Base-by-base conservation (phyloP, 2,797 vertebrate genomes). In the Petrocephalus schoutedeni region DNA sequence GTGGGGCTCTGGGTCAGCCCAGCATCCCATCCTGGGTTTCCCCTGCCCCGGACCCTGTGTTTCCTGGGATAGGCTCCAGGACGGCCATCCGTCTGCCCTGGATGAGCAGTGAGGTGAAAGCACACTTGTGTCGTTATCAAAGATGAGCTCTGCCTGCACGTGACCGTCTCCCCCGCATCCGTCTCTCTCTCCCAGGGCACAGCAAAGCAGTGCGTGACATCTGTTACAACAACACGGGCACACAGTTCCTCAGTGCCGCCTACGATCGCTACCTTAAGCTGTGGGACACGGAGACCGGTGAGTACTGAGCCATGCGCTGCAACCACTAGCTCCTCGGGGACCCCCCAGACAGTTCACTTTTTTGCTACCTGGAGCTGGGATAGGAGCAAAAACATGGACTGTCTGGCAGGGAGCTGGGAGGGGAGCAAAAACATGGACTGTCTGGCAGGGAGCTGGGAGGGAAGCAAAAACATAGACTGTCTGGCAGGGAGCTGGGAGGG, bases 271-370 rank as follows among this genome's bases (percentile, higher is more conserved):
- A 98, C 90, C 96, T 99, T 16, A 99, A 99, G 91, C 97, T 99
- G 82, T 99, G 98, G 98, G 98, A 99, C 93, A 94, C 98, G 0
- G 98, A 99, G 93, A 99, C 98, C 93, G 98, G 98, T 99, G 93
- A 41, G 94, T 89, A 28, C 36, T 85, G 51, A 28, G 53, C 83
- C 54, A 3, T 57, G 21, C 10, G 8, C 28, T 54, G 51, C 21
- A 4, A 32, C 5, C 16, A 2, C 16, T 23, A 28, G 19, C 5
- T 9, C 64, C 64, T 32, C 64, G 12, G 3, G 64, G 64, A 32
- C 61, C 23, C 4, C 4, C 23, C 28, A 5, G 28, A 32, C 64
- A 0, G 12, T 67, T 32, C 64, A 32, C 64, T 32, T 67, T 67
- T 67, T 67, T 67, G 23, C 64, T 67, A 67, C 64, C 28, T 12